Conservation (phyloP, 2,888 invertebrate genomes). For the Megamerina dolium region DNA sequence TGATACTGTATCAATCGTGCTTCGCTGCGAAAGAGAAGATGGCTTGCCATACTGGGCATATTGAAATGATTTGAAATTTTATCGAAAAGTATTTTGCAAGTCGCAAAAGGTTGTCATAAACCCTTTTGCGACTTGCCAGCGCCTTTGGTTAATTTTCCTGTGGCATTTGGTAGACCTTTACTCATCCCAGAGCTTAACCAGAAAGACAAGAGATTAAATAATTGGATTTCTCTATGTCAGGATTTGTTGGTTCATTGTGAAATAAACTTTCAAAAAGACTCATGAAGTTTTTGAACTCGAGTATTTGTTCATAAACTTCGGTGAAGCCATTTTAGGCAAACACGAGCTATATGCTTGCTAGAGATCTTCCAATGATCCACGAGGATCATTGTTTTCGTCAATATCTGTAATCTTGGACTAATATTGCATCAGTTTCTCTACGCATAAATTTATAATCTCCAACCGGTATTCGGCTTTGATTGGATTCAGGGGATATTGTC, state of each 20-base stretch:
- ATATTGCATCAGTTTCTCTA: too few relatives aligned
- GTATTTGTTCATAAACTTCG: conserved; percentile 8
- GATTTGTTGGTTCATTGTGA: conserved; percentile 1
- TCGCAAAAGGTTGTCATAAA: conserved; percentile 16
- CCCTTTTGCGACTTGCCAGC: conserved; percentile 7
- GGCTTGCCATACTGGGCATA: conserved; percentile 12
- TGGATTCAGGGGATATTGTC: too few relatives aligned
- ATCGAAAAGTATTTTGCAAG: conserved; percentile 18
- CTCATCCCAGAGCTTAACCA: conserved; percentile 12
- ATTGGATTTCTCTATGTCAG: conserved; percentile 14
- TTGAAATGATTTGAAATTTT: conserved; percentile 16
- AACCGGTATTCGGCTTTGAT: too few relatives aligned
- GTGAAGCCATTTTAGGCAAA: conserved; percentile 3
- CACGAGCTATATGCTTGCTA: conserved; percentile 3
- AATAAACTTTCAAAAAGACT: conserved; percentile 1
- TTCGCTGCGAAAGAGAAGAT: conserved; percentile 14
- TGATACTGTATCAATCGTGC: conserved; percentile 16
- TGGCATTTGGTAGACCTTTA: conserved; percentile 13
- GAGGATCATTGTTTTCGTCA: too few relatives aligned
- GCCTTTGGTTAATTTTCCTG: conserved; percentile 17
- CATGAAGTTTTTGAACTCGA: conserved; percentile 10
- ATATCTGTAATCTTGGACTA: too few relatives aligned
- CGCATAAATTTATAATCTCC: too few relatives aligned
- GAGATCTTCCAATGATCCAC: too few relatives aligned
- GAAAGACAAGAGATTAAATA: conserved; percentile 11